Base-by-base conservation (phyloP, 1,140 invertebrate genomes). In the Leguminivora glycinivorella region DNA sequence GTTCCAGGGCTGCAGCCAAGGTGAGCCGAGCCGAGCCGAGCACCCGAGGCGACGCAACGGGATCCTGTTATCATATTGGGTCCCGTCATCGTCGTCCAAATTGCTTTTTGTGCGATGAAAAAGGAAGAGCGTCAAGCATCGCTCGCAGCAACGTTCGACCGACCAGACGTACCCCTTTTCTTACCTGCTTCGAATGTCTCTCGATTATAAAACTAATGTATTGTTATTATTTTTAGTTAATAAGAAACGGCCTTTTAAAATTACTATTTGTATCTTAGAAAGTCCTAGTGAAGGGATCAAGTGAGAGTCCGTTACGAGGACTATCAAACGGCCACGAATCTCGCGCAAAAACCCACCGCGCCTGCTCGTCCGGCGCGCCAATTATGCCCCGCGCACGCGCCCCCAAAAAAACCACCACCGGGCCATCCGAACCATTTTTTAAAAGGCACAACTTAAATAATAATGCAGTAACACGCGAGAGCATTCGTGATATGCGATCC, bases 401-500 rank as follows among this genome's bases (percentile, higher is more conserved):
- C 89, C 79, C 83, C 81, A 85, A 90, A 90, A 87, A 90, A 89
- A 87, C 78, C 68, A 82, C 73, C 82, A 78, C 72, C 75, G 75
- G 77, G 79, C 83, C 83, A 86, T 88, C 82, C 79, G 75, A 85
- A 79, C 80, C 83, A 87, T 86, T 86, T 90, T 85, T 84, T 83
- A 87, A 89, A 83, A 88, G 81, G 70, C 80, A 80, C 82, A 87
- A 81, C 87, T 90, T 89, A 88, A 90, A 90, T 90, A 91, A 91
- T 91, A 91, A 90, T 91, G 89, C 88, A 90, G 85, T 90, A 91
- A 91, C 89, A 91, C 88, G 89, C 89, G 88, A 91, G 82, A 87
- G 79, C 83, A 91, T 91, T 85, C 86, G 80, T 85, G 84, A 90
- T 89, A 90, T 91, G 89, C 88, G 84, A 91, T 91, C 85, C 85